Evolutionary conservation across 2,113 vertebrate species (phyloP).

Genomic region (Chaenogobius annularis): DNA sequence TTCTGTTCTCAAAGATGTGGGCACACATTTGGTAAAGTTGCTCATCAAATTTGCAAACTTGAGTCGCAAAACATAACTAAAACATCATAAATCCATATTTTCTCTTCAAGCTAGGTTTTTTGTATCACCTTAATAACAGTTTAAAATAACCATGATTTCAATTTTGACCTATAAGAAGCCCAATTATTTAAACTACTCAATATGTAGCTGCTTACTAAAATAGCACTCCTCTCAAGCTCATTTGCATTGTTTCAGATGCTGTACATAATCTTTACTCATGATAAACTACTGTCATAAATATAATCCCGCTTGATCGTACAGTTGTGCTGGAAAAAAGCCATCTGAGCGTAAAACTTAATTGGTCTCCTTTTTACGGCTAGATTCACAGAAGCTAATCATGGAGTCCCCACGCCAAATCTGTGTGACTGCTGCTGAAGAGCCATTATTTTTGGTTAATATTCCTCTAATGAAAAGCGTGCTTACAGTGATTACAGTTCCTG

Average conservation of each 20-base stretch:
- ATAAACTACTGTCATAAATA: slow-evolving; percentile 68
- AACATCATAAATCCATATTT: no score
- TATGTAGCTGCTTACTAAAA: background rate
- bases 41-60: no score
- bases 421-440: slow-evolving; percentile 65
- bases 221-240: slow-evolving; percentile 10
- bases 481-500: slow-evolving; percentile 70
- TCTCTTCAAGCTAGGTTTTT: background rate
- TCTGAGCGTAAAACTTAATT: slow-evolving; percentile 64
- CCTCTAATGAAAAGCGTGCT: slow-evolving; percentile 75
- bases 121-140: background rate
- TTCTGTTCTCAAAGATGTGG: no score
- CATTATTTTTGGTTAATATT: slow-evolving; percentile 72
- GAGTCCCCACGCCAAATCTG: slow-evolving; percentile 58
- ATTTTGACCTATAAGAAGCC: background rate
- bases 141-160: no score
- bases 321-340: slow-evolving; percentile 70
- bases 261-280: slow-evolving; percentile 32
- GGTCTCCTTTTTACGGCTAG: slow-evolving; percentile 67
- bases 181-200: slow-evolving; percentile 1
- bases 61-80: no score
- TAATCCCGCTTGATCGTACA: slow-evolving; percentile 63
- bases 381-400: slow-evolving; percentile 72
- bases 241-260: slow-evolving; percentile 25
- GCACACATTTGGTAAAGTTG: no score